These are phyloP conservation scores for Xanthorhoe designata DNA, from an alignment of 2,888 invertebrate species.

Conservation along the genomic window DNA sequence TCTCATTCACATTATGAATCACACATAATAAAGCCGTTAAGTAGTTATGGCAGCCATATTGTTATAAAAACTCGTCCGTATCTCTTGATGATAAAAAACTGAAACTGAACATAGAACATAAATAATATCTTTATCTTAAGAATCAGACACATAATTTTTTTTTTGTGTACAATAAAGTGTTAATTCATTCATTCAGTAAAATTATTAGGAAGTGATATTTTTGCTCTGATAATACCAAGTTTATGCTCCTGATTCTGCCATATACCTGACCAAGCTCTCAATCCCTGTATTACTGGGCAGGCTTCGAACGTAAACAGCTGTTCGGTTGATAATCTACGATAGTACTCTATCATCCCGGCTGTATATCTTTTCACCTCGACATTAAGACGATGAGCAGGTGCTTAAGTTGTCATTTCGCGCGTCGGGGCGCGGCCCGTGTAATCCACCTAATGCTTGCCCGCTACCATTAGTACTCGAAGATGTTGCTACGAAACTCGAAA, in stretches of 20 bases:
- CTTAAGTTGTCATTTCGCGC: constrained; percentile 79
- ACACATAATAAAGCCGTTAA: too few species aligned
- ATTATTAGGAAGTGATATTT: too few species aligned
- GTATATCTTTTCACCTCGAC: constrained; percentile 64
- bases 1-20: too few species aligned
- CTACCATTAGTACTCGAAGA: constrained; percentile 51
- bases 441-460: constrained; percentile 72
- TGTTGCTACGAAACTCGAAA: background rate
- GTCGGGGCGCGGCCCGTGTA: constrained; percentile 64
- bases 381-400: constrained; percentile 75
- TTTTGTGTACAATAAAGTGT: too few species aligned
- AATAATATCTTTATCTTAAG: too few species aligned
- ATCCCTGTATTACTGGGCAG: background rate
- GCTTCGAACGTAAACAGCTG: constrained; percentile 30
- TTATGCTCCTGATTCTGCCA: background rate
- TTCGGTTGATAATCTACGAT: constrained; percentile 55
- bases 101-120: too few species aligned
- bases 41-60: too few species aligned
- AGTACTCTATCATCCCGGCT: constrained; percentile 57
- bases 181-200: too few species aligned
- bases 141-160: too few species aligned
- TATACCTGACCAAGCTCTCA: background rate
- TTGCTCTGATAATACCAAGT: background rate
- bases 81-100: too few species aligned
- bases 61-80: too few species aligned